Evolutionary conservation across 2,797 vertebrate species (phyloP).

Genomic region (Amniataba percoides): DNA sequence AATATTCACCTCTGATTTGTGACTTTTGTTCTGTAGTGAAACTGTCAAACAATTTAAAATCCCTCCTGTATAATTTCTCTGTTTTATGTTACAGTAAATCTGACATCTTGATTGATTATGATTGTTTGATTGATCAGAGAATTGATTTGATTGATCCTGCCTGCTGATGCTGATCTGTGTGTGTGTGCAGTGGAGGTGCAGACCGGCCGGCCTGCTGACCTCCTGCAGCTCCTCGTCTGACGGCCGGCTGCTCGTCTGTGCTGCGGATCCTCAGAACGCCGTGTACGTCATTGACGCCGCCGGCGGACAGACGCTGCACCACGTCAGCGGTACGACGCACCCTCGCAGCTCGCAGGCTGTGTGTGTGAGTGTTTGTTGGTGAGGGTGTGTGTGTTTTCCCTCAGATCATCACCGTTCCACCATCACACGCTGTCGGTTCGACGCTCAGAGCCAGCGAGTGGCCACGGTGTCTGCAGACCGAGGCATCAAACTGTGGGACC

Average conservation of each 20-base stretch:
- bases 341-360: accelerated
- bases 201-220: constrained; percentile 77
- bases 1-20: too few relatives aligned
- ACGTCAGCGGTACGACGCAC: constrained; percentile 71
- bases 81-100: too few relatives aligned
- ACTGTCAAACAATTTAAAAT: too few relatives aligned
- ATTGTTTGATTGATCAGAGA: too few relatives aligned
- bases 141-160: accelerated
- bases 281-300: constrained; percentile 71
- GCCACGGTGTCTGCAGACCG: constrained; percentile 84
- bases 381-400: constrained; percentile 1
- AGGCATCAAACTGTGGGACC: constrained; percentile 86
- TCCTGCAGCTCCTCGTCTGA: constrained; percentile 84
- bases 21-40: too few relatives aligned
- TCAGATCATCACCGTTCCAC: constrained; percentile 85
- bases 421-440: constrained; percentile 85
- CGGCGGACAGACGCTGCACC: constrained; percentile 57
- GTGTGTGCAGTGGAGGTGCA: constrained; percentile 81
- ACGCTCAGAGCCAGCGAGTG: constrained; percentile 81
- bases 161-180: not conserved
- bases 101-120: too few relatives aligned
- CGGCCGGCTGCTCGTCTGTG: constrained; percentile 78
- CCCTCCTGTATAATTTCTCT: too few relatives aligned
- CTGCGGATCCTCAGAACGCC: constrained; percentile 76
- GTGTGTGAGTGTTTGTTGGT: not conserved